Evolutionary conservation across 2,888 invertebrate species (phyloP), one percentile per base, ranked within the genome.

Genomic region (Acanthopleura granulata): DNA sequence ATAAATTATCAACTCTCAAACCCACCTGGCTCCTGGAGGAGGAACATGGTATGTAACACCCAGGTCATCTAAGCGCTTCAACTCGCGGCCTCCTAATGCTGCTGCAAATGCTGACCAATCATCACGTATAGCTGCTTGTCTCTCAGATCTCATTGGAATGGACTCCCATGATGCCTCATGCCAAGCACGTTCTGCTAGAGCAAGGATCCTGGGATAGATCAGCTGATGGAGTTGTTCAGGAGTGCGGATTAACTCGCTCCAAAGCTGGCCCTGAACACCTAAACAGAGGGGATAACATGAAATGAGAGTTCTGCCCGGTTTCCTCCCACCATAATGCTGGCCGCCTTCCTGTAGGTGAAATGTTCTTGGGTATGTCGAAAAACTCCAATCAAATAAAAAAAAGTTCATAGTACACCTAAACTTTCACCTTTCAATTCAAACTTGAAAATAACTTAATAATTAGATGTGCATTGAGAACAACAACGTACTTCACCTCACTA

Each of bases 241-340:
- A 0, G 76, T 81, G 22, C 83, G 75, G 0, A 83, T 71, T 12
- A 86, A 82, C 75, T 89, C 89, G 49, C 86, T 84, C 86, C 86
- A 89, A n/a, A 88, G 61, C 22, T 87, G 82, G 15, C 86, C 88
- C 74, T 89, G 87, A 57, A 89, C 84, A 69, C 89, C 89, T 89
- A 76, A 57, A 12, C 9, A 6, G 40, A 40, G n/a, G n/a, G n/a
- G n/a, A n/a, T n/a, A n/a, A n/a, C n/a, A n/a, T n/a, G n/a, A n/a
- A n/a, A n/a, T n/a, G n/a, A n/a, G n/a, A n/a, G n/a, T n/a, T n/a
- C n/a, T n/a, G n/a, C n/a, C n/a, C n/a, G n/a, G 40, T 40, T 40
- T 40, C 9, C 40, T 40, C 40, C 9, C 3, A 9, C 40, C 3
- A 40, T 40, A 40, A 40, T 40, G 40, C 40, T 40, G 40, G 40